Conservation (phyloP, 2,888 invertebrate genomes). For the Drosophila meridionalis region DNA sequence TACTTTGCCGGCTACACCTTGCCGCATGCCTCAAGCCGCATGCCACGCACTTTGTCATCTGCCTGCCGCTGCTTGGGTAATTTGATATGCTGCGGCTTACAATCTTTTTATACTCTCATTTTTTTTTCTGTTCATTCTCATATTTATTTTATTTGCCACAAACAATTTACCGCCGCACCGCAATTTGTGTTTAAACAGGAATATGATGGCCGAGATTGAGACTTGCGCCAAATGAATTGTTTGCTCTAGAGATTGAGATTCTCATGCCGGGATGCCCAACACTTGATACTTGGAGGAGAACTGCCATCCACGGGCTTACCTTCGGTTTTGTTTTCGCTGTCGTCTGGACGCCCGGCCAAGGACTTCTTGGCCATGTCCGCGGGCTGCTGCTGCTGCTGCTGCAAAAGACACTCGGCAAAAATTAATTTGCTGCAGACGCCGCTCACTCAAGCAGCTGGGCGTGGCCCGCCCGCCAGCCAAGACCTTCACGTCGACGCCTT, state of each 20-base stretch:
- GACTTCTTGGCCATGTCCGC: slow-evolving; percentile 50
- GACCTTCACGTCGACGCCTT: slow-evolving; percentile 42
- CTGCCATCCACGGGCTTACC: slow-evolving; percentile 26
- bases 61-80: slow-evolving; percentile 50
- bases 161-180: slow-evolving; percentile 66
- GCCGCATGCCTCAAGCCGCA: slow-evolving; percentile 48
- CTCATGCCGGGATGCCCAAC: slow-evolving; percentile 32
- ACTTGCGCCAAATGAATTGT: too few species aligned
- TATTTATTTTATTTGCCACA: slow-evolving; percentile 71
- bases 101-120: slow-evolving; percentile 17
- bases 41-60: slow-evolving; percentile 72
- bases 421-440: slow-evolving; percentile 80
- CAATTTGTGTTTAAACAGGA: slow-evolving; percentile 73
- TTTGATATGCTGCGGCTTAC: slow-evolving; percentile 79
- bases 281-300: slow-evolving; percentile 1
- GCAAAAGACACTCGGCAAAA: slow-evolving; percentile 71
- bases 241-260: slow-evolving; percentile 3
- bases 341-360: slow-evolving; percentile 34
- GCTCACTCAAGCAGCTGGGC: slow-evolving; percentile 74
- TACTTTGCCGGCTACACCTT: slow-evolving; percentile 73
- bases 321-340: slow-evolving; percentile 17
- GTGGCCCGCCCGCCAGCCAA: slow-evolving; percentile 55
- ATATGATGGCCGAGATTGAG: slow-evolving; percentile 52
- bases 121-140: neutral
- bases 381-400: slow-evolving; percentile 50